Base-by-base conservation (phyloP, 2,113 vertebrate genomes). In the Bucco capensis region DNA sequence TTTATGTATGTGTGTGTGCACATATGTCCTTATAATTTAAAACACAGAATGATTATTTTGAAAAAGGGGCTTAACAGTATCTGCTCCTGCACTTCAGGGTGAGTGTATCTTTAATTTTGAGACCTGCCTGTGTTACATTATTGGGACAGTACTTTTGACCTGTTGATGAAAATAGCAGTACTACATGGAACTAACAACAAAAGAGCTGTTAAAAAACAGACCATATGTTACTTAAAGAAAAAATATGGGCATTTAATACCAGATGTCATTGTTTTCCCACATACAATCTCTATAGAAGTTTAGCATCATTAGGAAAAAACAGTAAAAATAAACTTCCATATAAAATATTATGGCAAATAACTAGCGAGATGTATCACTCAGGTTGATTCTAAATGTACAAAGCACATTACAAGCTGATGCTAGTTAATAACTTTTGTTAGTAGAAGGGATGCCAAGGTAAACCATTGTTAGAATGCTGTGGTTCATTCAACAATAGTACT, bases 101-200 rank as follows among this genome's bases (percentile, higher is more conserved):
- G 24, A 53, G 12, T 4, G 2, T 49, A 1, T 44, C 49, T 82
- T n/a, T 44, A 70, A 70, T 61, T 83, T 22, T 62, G 35, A 88
- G 47, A 23, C 0, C 0, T 18, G 9, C 31, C 49, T 17, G 1
- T n/a, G 16, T 31, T 50, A 44, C 0, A 0, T 54, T 76, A 19
- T n/a, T 24, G 54, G 62, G 44, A 44, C 17, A n/a, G 19, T 35
- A 19, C 7, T 5, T n/a, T 35, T 72, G 30, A 46, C 19, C 25
- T 74, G 0, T 22, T 75, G 38, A 56, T 69, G 0, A 1, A 74
- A 81, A 31, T 37, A 53, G n/a, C 53, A 91, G 51, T 24, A 40
- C 28, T 16, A 25, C 14, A 1, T 70, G 17, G 42, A 67, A 51
- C 0, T 75, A 19, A 33, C 65, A 30, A 2, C 9, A 50, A 33